phyloP scores from a whole-genome alignment of 2,888 invertebrate species.

The Amiota mariae region DNA sequence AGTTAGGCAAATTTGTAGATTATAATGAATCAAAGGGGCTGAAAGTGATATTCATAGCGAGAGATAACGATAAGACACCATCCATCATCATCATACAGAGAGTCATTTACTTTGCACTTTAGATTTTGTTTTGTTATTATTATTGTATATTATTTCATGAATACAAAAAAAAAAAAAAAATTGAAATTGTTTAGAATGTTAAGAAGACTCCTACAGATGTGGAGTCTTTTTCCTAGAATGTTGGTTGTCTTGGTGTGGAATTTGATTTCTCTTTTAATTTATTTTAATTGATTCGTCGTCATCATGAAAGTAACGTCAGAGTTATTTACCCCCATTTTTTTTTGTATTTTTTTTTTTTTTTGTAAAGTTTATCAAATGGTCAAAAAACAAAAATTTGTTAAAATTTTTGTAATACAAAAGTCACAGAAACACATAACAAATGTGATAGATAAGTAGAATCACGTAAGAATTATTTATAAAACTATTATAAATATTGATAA shows the following conservation, averaged over 20 bases:
- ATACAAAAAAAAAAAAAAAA: too few relatives aligned
- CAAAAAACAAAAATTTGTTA: background rate
- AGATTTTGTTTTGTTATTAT: conserved; percentile 2
- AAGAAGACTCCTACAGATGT: too few relatives aligned
- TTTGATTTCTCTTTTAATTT: conserved; percentile 45
- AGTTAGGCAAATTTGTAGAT: conserved; percentile 22
- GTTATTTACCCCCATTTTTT: too few relatives aligned
- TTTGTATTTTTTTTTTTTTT: too few relatives aligned
- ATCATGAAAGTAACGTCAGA: too few relatives aligned
- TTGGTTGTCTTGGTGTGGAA: too few relatives aligned
- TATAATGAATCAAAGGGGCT: too few relatives aligned
- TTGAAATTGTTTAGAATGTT: background rate
- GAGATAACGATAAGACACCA: too few relatives aligned
- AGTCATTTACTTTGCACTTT: background rate
- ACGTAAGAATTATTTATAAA: background rate
- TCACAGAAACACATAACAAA: background rate
- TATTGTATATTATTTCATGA: too few relatives aligned
- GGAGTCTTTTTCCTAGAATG: background rate
- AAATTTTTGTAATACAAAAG: background rate
- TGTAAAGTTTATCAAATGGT: background rate
- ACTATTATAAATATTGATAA: too few relatives aligned
- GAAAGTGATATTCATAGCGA: too few relatives aligned
- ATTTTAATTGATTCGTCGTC: conserved; percentile 43
- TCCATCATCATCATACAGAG: background rate
- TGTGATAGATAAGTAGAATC: background rate